Conservation (phyloP, 1,140 invertebrate species). For the Macrobrachium nipponense region DNA sequence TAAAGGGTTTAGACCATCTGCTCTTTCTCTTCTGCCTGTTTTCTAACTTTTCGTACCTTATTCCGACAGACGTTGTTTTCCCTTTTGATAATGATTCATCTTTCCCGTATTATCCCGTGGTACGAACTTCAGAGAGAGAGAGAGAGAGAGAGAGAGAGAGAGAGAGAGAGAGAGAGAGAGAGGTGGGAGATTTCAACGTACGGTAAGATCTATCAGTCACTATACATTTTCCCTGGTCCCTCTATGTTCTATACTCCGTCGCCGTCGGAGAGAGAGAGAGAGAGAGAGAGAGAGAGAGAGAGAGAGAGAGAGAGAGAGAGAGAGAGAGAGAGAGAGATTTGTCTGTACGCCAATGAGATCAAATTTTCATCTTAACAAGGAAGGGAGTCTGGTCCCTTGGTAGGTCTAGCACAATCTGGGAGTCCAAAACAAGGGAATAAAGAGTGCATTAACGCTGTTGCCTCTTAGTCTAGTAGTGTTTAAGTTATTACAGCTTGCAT, state of each 20-base stretch:
- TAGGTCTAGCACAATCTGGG: too few species aligned
- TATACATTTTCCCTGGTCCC: too few species aligned
- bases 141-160: conserved; percentile 2
- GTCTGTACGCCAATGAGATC: background rate
- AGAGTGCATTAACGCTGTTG: too few species aligned
- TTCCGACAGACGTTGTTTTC: background rate
- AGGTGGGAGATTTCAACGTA: too few species aligned
- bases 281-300: background rate
- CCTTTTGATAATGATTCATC: background rate
- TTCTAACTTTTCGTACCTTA: background rate
- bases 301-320: background rate
- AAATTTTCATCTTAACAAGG: background rate
- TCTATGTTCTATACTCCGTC: too few species aligned
- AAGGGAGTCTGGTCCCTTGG: background rate
- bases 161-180: background rate
- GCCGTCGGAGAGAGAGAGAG: background rate
- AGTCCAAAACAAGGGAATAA: too few species aligned
- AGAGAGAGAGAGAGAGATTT: background rate
- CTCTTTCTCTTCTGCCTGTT: conserved; percentile 4
- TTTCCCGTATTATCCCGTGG: background rate
- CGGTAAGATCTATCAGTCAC: too few species aligned
- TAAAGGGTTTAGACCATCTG: background rate
- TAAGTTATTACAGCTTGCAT: too few species aligned
- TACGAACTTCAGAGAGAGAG: background rate
- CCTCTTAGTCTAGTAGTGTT: too few species aligned